These are phyloP conservation scores for Antheraea assamensis DNA, from an alignment of 2,888 invertebrate genomes.

Conservation along the genomic window DNA sequence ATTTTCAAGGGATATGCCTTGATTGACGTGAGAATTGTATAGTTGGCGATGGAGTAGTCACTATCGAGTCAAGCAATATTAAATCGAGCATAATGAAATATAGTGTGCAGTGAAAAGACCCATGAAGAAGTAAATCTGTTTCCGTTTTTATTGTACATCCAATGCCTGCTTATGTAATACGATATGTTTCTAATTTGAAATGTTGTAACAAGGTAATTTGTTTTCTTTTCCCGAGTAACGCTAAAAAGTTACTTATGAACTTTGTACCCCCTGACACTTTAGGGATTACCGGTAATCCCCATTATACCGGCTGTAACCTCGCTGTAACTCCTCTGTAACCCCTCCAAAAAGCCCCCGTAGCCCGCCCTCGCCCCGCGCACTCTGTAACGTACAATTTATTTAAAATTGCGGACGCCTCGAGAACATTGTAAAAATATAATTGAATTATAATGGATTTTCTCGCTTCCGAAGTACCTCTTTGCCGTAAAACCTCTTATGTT, in stretches of 20 bases:
- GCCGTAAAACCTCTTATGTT: not conserved
- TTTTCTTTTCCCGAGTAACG: not conserved
- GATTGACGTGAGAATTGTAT: too few relatives aligned
- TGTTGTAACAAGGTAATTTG: not conserved
- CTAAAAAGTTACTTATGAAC: slow-evolving; percentile 14
- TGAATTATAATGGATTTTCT: slow-evolving; percentile 11
- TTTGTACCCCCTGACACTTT: slow-evolving; percentile 11
- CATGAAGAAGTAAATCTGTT: too few relatives aligned
- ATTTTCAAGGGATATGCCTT: too few relatives aligned
- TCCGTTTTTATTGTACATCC: not conserved
- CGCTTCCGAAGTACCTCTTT: slow-evolving; percentile 6
- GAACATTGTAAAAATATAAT: slow-evolving; percentile 21
- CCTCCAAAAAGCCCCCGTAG: not conserved
- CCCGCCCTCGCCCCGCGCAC: slow-evolving; percentile 4
- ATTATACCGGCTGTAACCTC: slow-evolving; percentile 10
- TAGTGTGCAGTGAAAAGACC: too few relatives aligned
- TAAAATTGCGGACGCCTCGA: slow-evolving; percentile 18
- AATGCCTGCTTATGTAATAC: not conserved
- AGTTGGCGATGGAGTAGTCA: too few relatives aligned
- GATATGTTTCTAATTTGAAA: not conserved
- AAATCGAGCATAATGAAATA: too few relatives aligned
- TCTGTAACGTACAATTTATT: slow-evolving; percentile 19
- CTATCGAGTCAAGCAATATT: too few relatives aligned
- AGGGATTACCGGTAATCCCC: slow-evolving; percentile 22
- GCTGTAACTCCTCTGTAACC: slow-evolving; percentile 6